Conservation (phyloP, 2,797 vertebrate species). For the Acrocephalus scirpaceus region DNA sequence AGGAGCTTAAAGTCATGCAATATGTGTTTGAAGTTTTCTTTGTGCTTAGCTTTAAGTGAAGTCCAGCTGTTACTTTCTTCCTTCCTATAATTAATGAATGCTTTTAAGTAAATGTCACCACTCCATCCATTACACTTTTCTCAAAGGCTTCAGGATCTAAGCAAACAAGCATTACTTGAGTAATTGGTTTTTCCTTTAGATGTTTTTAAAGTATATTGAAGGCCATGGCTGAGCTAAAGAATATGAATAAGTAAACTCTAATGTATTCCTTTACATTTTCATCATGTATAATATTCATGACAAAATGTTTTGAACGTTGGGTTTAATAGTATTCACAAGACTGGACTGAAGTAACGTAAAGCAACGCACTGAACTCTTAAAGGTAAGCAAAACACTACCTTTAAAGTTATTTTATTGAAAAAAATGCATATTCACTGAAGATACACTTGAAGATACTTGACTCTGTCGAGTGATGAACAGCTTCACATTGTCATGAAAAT, state of each 20-base stretch:
- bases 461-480: neutral
- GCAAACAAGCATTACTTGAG: neutral
- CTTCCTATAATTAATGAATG: conserved; percentile 3
- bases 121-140: neutral
- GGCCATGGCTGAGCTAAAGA: neutral
- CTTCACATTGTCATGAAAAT: neutral
- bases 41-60: neutral
- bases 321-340: neutral
- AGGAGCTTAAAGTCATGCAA: neutral
- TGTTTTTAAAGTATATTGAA: neutral
- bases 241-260: neutral
- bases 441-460: neutral
- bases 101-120: neutral
- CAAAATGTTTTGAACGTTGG: neutral
- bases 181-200: neutral
- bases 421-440: neutral
- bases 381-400: neutral
- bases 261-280: neutral
- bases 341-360: neutral
- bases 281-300: neutral
- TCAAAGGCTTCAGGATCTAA: neutral
- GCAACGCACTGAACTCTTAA: neutral
- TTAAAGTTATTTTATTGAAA: neutral
- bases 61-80: neutral
- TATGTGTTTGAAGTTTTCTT: neutral